Percentiles rank a stretch among this genome's conserved stretches.
Evolutionary conservation across 2,888 invertebrate species (phyloP).

Genomic region (Tanaodytes sp.): DNA sequence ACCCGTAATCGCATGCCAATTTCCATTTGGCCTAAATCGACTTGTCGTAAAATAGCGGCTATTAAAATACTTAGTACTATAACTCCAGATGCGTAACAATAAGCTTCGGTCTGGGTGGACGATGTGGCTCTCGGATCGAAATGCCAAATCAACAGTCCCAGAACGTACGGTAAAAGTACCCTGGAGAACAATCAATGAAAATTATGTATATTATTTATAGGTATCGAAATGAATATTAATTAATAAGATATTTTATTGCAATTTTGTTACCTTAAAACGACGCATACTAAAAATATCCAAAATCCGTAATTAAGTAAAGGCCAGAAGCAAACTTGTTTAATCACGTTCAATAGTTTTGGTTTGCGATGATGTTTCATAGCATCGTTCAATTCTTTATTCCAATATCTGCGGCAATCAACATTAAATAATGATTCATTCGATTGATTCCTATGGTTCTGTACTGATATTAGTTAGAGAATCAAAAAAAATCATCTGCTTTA

Average conservation of each 20-base stretch:
- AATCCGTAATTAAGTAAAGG: slow-evolving; percentile 78
- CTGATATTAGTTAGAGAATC: too few relatives aligned
- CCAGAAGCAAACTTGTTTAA: slow-evolving; percentile 76
- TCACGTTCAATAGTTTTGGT: slow-evolving; percentile 78
- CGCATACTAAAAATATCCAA: slow-evolving; percentile 76
- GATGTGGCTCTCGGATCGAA: slow-evolving; percentile 75
- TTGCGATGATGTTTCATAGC: slow-evolving; percentile 74
- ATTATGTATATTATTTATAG: too few relatives aligned
- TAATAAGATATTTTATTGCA: slow-evolving; percentile 3
- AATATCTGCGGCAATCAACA: slow-evolving; percentile 72
- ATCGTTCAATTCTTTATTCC: slow-evolving; percentile 76
- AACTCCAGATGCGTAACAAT: slow-evolving; percentile 79
- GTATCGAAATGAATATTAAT: too few relatives aligned
- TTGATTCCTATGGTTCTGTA: too few relatives aligned
- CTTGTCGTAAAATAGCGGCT: slow-evolving; percentile 80
- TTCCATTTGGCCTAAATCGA: slow-evolving; percentile 75
- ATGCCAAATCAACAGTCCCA: slow-evolving; percentile 79
- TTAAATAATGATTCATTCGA: slow-evolving; percentile 21
- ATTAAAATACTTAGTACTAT: slow-evolving; percentile 77
- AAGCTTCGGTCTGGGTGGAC: slow-evolving; percentile 76
- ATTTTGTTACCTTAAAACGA: slow-evolving; percentile 75
- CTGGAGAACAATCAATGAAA: too few relatives aligned
- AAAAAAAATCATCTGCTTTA: too few relatives aligned
- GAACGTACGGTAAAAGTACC: slow-evolving; percentile 77
- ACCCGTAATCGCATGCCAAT: slow-evolving; percentile 86